Base-by-base conservation (phyloP, 1,140 invertebrate species). In the Drosophila parvula region DNA sequence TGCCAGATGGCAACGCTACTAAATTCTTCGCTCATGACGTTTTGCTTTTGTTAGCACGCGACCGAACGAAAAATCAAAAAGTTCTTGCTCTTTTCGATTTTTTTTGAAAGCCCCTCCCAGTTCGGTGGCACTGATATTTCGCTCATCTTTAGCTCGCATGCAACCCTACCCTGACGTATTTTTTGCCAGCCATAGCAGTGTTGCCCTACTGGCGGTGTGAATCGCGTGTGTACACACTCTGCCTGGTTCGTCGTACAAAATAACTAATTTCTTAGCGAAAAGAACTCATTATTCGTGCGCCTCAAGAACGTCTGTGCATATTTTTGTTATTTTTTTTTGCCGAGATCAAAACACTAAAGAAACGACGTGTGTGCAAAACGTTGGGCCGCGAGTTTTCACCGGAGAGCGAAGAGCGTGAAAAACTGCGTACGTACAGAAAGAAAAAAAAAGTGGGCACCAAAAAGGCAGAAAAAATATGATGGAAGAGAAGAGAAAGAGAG, bases 371-470 rank as follows among this genome's bases (percentile, higher is more conserved):
- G 45, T 51, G 45, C 34, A 68, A 43, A 6, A 55, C 41, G 30
- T 32, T 68, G 67, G 59, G 64, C 43, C 64, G 64, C 64, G 36
- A 68, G 64, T 68, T 68, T 63, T 68, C 59, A 63, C 58, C 32
- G 63, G 64, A 69, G 63, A 56, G 48, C 50, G 27, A 28, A 68
- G 64, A 71, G 67, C 36, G 43, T 73, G 68, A 70, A 69, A 70
- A 70, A 71, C 68, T 71, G 68, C 65, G 68, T 73, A 73, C 69
- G 67, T 73, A 71, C 43, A 12, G 59, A 48, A 59, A 7, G 61
- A 55, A 14, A 30, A 63, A 64, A 51, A 65, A 80, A 77, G 79
- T 86, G 58, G 64, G 59, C 50, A 67, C 62, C n/a, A 28, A 53
- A 41, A 38, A 51, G 14, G 16, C 34, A 61, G 50, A 43, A 57